Evolutionary conservation across 2,888 invertebrate genomes (phyloP).

Genomic region (Meandrusa payeni): DNA sequence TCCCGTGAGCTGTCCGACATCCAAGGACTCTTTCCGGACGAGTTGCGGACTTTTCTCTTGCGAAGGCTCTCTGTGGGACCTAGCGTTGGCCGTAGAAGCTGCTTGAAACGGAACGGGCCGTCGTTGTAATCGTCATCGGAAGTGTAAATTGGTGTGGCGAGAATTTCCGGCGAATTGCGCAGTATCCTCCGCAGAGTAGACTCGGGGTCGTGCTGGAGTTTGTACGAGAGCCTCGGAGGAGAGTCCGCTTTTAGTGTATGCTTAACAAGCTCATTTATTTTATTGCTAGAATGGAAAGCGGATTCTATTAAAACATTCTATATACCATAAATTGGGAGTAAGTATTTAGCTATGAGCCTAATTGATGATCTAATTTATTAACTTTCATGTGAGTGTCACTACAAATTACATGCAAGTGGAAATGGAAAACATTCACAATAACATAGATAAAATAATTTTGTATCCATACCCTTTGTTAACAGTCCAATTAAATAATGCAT

Average conservation of each 20-base stretch:
- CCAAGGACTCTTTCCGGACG: slow-evolving; percentile 69
- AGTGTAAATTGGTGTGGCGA: slow-evolving; percentile 67
- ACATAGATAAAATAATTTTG: slow-evolving; percentile 13
- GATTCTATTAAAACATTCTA: no score
- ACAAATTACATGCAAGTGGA: background rate
- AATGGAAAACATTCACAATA: slow-evolving; percentile 14
- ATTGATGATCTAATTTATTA: no score
- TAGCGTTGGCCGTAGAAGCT: slow-evolving; percentile 82
- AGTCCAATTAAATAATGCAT: slow-evolving; percentile 51
- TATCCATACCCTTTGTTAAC: slow-evolving; percentile 50
- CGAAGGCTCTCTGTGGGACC: slow-evolving; percentile 86
- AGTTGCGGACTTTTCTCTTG: slow-evolving; percentile 80
- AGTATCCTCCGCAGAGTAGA: slow-evolving; percentile 72
- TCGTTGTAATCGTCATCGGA: slow-evolving; percentile 80
- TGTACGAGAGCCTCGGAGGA: slow-evolving; percentile 55
- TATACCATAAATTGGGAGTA: no score
- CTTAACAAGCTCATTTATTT: slow-evolving; percentile 71
- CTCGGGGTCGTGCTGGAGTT: slow-evolving; percentile 62
- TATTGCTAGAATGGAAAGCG: slow-evolving; percentile 54
- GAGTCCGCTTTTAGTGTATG: slow-evolving; percentile 59
- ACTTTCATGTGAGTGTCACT: no score
- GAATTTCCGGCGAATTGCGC: slow-evolving; percentile 70
- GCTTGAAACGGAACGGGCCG: slow-evolving; percentile 85
- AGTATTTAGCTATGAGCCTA: no score
- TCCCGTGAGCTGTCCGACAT: slow-evolving; percentile 75